Conservation (phyloP, 2,888 invertebrate genomes). For the Leptura quadrifasciata region DNA sequence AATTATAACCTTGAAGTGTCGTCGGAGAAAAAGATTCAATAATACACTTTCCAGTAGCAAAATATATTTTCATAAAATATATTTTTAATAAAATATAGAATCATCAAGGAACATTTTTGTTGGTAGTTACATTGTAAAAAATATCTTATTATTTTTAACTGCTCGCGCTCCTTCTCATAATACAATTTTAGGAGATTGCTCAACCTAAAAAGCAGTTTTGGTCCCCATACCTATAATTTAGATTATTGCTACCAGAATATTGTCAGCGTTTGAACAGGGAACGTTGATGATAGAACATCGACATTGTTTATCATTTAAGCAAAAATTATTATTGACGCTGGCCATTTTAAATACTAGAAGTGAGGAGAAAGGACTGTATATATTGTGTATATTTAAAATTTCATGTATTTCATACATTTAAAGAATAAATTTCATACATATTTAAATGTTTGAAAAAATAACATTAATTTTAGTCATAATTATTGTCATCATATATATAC, state of each 20-base stretch:
- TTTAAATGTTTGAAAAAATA: too few species aligned
- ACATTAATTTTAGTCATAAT: too few species aligned
- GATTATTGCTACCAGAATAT: background rate
- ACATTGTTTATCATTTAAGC: background rate
- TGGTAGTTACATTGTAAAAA: background rate
- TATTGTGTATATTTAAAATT: too few species aligned
- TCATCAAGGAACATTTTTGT: background rate
- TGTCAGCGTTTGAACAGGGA: background rate
- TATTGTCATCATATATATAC: slow-evolving; percentile 2
- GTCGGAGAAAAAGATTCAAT: too few species aligned
- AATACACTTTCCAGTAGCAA: too few species aligned
- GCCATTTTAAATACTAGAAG: too few species aligned
- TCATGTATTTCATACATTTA: too few species aligned
- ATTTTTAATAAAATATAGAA: background rate
- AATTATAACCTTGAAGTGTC: background rate
- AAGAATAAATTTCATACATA: too few species aligned
- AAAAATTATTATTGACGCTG: background rate
- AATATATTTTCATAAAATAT: too few species aligned
- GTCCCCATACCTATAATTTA: background rate
- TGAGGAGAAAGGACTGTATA: too few species aligned
- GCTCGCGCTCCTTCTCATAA: background rate
- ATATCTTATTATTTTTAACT: background rate
- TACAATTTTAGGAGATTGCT: slow-evolving; percentile 3
- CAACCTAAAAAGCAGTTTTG: background rate
- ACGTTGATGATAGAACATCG: background rate